Base-by-base conservation (phyloP, 2,797 vertebrate genomes). In the Tapera naevia region DNA sequence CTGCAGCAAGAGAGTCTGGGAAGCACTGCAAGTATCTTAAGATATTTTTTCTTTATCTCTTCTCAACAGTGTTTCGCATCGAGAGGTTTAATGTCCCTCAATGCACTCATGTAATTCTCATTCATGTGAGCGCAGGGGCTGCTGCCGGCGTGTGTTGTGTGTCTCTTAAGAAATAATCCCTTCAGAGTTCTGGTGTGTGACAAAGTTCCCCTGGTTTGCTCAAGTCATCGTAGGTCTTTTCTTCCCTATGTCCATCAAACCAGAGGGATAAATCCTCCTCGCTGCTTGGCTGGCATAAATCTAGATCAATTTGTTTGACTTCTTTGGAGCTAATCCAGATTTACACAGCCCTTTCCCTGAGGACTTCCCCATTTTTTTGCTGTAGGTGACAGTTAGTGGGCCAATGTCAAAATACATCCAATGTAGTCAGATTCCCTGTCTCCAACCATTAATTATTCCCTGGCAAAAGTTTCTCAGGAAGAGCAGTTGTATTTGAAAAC, bases 11-110 rank as follows among this genome's bases (percentile, higher is more conserved):
- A 85, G 56, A n/a, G 39, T 91, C 88, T 72, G 83, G 81, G 71
- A 95, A 96, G 43, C 82, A 75, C 82, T 91, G 91, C 93, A 94
- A 95, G 92, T 95, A 89, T 81, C 66, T 75, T 33, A 51, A 83
- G 35, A 37, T 41, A n/a, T n/a, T 11, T 2, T 70, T 12, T 18
- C 53, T 89, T 76, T 86, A 53, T 85, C 57, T 78, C 43, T 78
- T 79, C 60, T 66, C 86, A 48, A 4, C 53, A 56, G 61, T 0
- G 65, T 75, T 88, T 78, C 81, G 80, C 51, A n/a, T 69, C 15
- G 37, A 71, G 82, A 65, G 41, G 50, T 61, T 54, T 48, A 1
- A n/a, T 65, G 56, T 53, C 48, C 74, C 70, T 71, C 11, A 14
- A 6, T 53, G 67, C 2, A 10, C 19, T 70, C 12, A 3, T n/a